Conservation (phyloP, 2,113 vertebrate species). For the Lanius collurio region DNA sequence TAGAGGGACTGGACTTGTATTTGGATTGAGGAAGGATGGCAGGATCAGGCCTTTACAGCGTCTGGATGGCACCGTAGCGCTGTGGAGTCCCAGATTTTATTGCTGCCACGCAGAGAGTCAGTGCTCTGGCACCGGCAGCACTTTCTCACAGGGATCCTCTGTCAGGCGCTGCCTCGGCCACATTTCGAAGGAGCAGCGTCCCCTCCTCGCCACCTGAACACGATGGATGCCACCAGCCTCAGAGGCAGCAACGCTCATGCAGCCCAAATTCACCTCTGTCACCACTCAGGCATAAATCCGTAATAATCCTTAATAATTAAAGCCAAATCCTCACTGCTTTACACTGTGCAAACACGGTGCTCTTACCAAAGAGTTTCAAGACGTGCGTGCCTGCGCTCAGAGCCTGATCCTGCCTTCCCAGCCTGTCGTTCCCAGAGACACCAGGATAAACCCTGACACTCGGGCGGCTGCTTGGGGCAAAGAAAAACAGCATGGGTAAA, state of each 20-base stretch:
- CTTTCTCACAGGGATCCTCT: not conserved
- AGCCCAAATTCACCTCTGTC: not conserved
- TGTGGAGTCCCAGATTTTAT: not conserved
- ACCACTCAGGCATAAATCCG: not conserved
- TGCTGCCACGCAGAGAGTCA: not conserved
- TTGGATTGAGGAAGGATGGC: not conserved
- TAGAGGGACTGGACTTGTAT: not conserved
- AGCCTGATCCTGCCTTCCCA: not conserved
- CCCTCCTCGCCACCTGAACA: not conserved
- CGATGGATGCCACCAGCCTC: not conserved
- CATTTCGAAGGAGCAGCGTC: not conserved
- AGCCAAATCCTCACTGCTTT: not conserved
- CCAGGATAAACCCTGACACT: not conserved
- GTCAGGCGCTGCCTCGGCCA: not conserved
- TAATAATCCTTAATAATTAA: not conserved
- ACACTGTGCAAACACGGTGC: not conserved
- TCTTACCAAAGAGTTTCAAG: not conserved
- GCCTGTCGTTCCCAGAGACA: accelerated
- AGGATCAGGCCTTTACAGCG: not conserved
- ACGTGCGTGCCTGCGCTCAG: accelerated
- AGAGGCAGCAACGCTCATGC: not conserved
- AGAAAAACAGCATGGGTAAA: not conserved
- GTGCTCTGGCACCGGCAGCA: not conserved
- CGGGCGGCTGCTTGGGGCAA: not conserved
- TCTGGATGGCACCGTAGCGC: accelerated